These are phyloP conservation scores for Cirrhinus molitorella DNA, from an alignment of 2,797 vertebrate species.

Conservation along the genomic window DNA sequence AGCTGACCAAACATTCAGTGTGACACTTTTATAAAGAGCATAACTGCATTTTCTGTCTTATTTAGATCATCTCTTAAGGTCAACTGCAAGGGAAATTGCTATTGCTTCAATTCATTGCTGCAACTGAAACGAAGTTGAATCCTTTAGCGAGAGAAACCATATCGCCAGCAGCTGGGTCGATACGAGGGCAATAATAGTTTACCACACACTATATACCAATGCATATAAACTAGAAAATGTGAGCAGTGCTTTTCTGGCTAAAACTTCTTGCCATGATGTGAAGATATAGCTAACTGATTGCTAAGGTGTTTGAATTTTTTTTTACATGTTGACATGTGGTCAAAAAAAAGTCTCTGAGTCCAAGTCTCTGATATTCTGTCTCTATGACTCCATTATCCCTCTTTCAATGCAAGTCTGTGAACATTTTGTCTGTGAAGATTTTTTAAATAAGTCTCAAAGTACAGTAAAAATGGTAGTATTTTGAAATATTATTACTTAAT, in stretches of 20 bases:
- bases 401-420: neutral
- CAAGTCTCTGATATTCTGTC: neutral
- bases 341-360: neutral
- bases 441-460: too few species aligned
- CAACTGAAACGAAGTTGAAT: neutral
- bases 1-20: conserved; percentile 31
- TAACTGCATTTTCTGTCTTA: neutral
- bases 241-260: neutral
- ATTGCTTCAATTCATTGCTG: conserved; percentile 1
- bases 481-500: neutral
- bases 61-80: conserved; percentile 28
- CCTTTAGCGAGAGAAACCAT: neutral
- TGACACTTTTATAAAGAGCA: neutral
- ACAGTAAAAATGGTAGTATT: too few species aligned
- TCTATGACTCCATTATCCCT: neutral
- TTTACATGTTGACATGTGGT: neutral
- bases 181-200: neutral
- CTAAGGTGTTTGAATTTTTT: neutral
- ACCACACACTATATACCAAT: neutral
- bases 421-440: too few species aligned
- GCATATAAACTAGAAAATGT: neutral
- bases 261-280: neutral
- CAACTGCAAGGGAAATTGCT: neutral
- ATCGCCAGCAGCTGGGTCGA: neutral
- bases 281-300: neutral